Percentiles rank a stretch among this genome's conserved stretches.
These are phyloP conservation scores for Bryconaethiops microstoma DNA, from an alignment of 2,797 vertebrate species.

Conservation along the genomic window DNA sequence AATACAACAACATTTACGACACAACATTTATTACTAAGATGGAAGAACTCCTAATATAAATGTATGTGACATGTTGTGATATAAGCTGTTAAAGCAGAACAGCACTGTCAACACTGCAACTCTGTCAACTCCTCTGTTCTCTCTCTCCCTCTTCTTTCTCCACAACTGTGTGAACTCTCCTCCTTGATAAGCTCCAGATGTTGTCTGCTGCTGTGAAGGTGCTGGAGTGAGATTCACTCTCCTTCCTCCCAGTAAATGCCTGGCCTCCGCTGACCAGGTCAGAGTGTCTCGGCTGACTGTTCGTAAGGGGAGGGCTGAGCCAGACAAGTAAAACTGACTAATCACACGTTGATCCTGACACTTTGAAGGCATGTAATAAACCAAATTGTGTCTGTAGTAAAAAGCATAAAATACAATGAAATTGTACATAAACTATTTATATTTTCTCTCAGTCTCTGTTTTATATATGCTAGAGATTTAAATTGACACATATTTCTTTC, in stretches of 20 bases:
- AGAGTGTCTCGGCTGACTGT: constrained; percentile 42
- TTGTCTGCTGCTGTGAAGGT: constrained; percentile 52
- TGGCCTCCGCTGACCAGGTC: constrained; percentile 51
- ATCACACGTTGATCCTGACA: constrained; percentile 36
- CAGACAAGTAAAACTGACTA: constrained; percentile 18
- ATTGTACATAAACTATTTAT: too few species aligned
- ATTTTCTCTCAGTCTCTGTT: constrained; percentile 17
- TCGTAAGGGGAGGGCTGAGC: constrained; percentile 40
- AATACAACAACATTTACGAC: too few species aligned
- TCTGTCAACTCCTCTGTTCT: constrained; percentile 37
- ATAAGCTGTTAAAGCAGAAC: constrained; percentile 47
- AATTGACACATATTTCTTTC: background rate
- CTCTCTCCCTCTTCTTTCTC: constrained; percentile 1
- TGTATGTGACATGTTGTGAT: constrained; percentile 52
- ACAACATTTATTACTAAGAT: background rate
- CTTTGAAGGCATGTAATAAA: constrained; percentile 39
- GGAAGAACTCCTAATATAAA: constrained; percentile 29
- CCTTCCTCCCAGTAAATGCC: constrained; percentile 49
- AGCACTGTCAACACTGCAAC: constrained; percentile 42
- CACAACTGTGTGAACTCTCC: constrained; percentile 48
- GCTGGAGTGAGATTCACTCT: constrained; percentile 53
- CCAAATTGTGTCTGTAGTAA: constrained; percentile 10
- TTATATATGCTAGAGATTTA: background rate
- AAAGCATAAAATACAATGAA: background rate
- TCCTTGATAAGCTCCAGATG: constrained; percentile 63